These are phyloP conservation scores for Pterois miles DNA, from an alignment of 2,797 vertebrate genomes.

Conservation along the genomic window DNA sequence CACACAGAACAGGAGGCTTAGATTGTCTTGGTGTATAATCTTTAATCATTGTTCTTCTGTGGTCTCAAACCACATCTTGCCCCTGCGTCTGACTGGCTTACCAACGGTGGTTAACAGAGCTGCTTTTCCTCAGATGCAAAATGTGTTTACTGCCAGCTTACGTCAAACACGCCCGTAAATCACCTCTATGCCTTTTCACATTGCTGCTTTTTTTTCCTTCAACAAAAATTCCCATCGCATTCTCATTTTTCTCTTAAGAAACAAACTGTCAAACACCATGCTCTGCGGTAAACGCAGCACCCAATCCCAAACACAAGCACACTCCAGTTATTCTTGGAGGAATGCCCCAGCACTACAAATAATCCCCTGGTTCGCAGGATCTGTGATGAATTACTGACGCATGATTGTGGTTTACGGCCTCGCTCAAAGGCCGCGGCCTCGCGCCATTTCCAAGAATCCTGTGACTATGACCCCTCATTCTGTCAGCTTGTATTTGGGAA, in stretches of 20 bases:
- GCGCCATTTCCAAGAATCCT: constrained; percentile 43
- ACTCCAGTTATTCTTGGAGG: constrained; percentile 69
- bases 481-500: constrained; percentile 14
- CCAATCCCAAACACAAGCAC: constrained; percentile 56
- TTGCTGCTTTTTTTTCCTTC: neutral
- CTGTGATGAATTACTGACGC: constrained; percentile 79
- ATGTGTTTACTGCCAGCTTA: constrained; percentile 25
- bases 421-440: constrained; percentile 49
- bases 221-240: neutral
- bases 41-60: constrained; percentile 35
- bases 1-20: neutral
- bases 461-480: constrained; percentile 46
- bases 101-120: constrained; percentile 8
- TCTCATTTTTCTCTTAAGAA: constrained; percentile 2
- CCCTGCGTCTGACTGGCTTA: neutral
- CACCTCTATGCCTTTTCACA: neutral
- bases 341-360: constrained; percentile 70
- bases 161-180: constrained; percentile 19
- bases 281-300: neutral
- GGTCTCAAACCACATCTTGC: constrained; percentile 36
- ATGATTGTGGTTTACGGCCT: constrained; percentile 77
- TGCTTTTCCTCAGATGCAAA: constrained; percentile 2
- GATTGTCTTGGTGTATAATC: constrained; percentile 6
- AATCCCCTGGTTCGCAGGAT: constrained; percentile 75
- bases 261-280: neutral